These are phyloP conservation scores for Agrochola lychnidis DNA, from an alignment of 2,888 invertebrate genomes.

Conservation along the genomic window DNA sequence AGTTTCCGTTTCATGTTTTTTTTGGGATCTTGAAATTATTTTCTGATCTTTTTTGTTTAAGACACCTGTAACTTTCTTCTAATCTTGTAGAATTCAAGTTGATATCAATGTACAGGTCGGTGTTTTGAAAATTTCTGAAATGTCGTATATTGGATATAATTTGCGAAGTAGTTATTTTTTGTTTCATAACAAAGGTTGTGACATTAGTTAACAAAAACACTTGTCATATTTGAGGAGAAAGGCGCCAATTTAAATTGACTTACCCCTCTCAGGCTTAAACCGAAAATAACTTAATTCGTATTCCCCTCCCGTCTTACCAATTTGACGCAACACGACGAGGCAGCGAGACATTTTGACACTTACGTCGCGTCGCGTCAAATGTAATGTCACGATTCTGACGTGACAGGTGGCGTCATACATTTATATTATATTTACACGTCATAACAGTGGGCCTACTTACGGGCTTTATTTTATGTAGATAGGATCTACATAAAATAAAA, in stretches of 20 bases:
- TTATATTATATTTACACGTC: constrained; percentile 46
- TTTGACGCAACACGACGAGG: constrained; percentile 11
- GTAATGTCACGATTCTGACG: constrained; percentile 30
- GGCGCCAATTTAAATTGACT: constrained; percentile 7
- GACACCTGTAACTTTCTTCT: no score
- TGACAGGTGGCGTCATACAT: constrained; percentile 35
- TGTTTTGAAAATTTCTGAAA: no score
- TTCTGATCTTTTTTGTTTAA: no score
- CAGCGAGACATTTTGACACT: constrained; percentile 33
- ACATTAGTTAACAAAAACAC: neutral
- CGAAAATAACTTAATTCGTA: constrained; percentile 32
- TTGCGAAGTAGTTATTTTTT: no score
- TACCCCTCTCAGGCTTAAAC: constrained; percentile 1
- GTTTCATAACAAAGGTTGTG: no score
- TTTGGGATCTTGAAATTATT: no score
- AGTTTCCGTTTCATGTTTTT: no score
- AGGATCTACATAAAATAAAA: neutral
- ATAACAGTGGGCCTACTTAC: constrained; percentile 9
- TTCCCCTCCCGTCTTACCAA: constrained; percentile 33
- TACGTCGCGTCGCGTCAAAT: constrained; percentile 48
- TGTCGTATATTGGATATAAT: neutral
- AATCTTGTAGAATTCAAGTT: neutral
- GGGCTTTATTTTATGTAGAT: neutral
- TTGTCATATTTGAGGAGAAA: neutral
- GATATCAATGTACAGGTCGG: no score